Base-by-base conservation (phyloP, 2,797 vertebrate genomes). In the Enteromius afrohamiltoni region DNA sequence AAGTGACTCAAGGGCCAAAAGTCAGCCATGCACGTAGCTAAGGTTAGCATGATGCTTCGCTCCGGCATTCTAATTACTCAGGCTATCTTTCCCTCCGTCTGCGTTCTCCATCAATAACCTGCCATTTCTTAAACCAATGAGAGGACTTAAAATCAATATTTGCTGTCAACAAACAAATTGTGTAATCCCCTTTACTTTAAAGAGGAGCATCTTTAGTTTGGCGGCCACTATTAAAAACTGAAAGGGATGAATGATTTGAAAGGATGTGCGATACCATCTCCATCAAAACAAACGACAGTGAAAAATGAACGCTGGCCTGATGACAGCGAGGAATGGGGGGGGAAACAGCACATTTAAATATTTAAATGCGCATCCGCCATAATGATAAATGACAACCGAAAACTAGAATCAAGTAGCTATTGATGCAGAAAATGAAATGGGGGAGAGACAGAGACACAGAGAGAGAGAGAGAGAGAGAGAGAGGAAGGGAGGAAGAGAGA, bases 401-500 rank as follows among this genome's bases (percentile, higher is more conserved):
- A 93, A 93, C 92, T 90, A 92, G 93, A 94, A 94, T 95, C 93
- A 94, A 95, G 93, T 91, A 93, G 92, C 92, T 94, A 94, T 95
- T 90, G 93, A 93, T 94, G 94, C 94, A 95, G 93, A 94, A 95
- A 95, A 95, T 95, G 93, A 95, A 95, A 94, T 93, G 90, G 92
- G 89, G 82, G 88, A 84, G 77, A 31, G n/a, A 69, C 60, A 40
- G 67, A 71, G 29, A 94, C 92, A 94, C 93, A 95, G 94, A 94
- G 93, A 94, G 94, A 93, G 92, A 89, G 92, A 78, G 86, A 69
- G 81, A 89, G 87, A 86, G 34, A 42, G 93, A 94, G 94, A 93
- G 92, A 89, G 92, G 47, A 58, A 73, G 31, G 7, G 73, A 77
- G 82, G 53, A 86, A 78, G 86, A 70, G 81, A 89, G 87, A 86